Conservation (phyloP, 2,113 vertebrate species). For the Zosterops lateralis region DNA sequence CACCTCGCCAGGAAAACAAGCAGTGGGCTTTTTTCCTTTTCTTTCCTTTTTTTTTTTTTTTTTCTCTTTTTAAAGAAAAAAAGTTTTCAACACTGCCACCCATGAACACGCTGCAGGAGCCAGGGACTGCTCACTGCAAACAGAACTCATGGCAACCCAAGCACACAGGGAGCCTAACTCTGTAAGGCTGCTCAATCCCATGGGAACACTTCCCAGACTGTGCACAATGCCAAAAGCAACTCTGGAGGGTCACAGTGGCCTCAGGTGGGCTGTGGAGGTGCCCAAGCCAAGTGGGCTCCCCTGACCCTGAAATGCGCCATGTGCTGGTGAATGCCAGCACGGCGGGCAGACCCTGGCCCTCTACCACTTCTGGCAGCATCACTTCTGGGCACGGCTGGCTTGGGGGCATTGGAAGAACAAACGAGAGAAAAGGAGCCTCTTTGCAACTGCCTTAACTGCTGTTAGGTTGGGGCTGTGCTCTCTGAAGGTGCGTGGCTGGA, state of each 20-base stretch:
- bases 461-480: not conserved
- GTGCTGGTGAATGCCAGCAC: not conserved
- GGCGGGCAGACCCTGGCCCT: fast-evolving
- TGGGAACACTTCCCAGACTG: not conserved
- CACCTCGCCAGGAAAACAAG: not conserved
- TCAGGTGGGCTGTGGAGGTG: not conserved
- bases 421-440: not conserved
- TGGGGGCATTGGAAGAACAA: not conserved
- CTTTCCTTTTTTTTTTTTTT: not conserved
- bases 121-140: conserved; percentile 24
- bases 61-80: not conserved
- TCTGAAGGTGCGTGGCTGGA: not conserved
- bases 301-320: fast-evolving
- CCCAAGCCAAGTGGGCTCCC: not conserved
- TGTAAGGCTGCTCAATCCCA: not conserved
- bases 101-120: not conserved
- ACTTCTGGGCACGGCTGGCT: not conserved
- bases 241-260: not conserved
- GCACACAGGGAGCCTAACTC: not conserved
- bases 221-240: not conserved
- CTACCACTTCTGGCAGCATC: not conserved
- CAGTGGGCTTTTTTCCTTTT: not conserved
- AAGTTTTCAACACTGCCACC: not conserved
- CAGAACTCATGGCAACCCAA: not conserved
- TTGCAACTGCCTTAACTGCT: not conserved